These are phyloP conservation scores for Eulemur coronatus DNA, from an alignment of 2,797 vertebrate species.

Conservation along the genomic window DNA sequence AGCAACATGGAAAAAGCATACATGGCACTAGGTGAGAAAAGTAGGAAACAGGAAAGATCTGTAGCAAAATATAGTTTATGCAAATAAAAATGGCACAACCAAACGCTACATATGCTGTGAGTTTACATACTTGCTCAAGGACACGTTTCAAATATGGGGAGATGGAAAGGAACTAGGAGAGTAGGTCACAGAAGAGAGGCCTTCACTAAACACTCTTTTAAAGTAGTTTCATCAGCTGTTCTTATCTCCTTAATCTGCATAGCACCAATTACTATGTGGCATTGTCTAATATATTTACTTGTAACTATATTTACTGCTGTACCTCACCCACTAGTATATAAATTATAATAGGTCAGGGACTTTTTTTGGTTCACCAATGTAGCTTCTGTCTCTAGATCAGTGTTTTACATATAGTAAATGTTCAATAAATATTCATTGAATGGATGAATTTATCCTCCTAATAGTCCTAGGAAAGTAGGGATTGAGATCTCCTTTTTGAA, in stretches of 20 bases:
- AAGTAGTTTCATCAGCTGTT: neutral
- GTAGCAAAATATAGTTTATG: neutral
- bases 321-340: neutral
- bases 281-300: neutral
- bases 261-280: neutral
- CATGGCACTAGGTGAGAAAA: neutral
- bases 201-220: neutral
- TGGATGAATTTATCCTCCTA: neutral
- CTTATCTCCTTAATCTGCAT: neutral
- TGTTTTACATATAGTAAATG: neutral
- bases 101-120: neutral
- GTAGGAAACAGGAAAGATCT: neutral
- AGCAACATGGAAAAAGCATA: neutral
- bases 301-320: neutral
- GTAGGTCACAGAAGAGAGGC: neutral
- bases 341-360: neutral
- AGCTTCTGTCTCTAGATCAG: neutral
- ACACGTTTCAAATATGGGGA: neutral
- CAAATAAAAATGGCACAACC: neutral
- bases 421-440: neutral
- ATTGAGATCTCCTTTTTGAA: neutral
- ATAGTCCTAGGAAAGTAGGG: neutral
- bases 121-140: neutral
- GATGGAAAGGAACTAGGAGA: neutral
- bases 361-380: neutral